Percentiles rank a stretch among this genome's conserved stretches.
These are phyloP conservation scores for Eupithecia subumbrata DNA, from an alignment of 2,888 invertebrate genomes.

Conservation along the genomic window DNA sequence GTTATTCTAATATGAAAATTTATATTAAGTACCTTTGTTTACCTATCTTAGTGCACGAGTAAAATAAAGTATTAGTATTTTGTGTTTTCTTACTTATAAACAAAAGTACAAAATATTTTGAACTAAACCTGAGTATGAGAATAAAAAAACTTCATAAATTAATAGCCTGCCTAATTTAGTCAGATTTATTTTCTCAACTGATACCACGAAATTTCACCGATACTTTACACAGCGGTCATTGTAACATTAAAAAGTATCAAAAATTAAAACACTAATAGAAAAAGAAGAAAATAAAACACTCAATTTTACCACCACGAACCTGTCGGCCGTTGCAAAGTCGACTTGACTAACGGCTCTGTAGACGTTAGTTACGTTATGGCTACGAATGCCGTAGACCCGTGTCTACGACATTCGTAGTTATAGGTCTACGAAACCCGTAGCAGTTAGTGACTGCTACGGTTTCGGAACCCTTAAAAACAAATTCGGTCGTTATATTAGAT, in stretches of 20 bases:
- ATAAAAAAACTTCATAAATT: background rate
- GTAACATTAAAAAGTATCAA: background rate
- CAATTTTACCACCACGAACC: background rate
- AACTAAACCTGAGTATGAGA: background rate
- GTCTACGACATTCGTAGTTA: background rate
- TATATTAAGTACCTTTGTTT: background rate
- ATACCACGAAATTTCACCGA: background rate
- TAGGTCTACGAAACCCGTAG: background rate
- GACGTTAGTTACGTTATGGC: background rate
- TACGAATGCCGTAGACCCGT: background rate
- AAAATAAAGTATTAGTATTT: background rate
- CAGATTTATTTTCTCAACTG: background rate
- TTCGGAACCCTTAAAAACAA: background rate
- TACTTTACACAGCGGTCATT: background rate
- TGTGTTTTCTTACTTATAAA: background rate
- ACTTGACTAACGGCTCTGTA: background rate
- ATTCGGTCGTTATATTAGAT: too few species aligned
- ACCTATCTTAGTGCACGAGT: background rate
- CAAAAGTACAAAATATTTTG: background rate
- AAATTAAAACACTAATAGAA: background rate
- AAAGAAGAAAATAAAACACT: background rate
- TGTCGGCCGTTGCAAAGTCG: too few species aligned
- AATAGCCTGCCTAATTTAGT: background rate
- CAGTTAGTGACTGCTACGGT: background rate
- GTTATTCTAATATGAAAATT: background rate